Percentiles rank a stretch among this genome's conserved stretches.
Evolutionary conservation across 1,140 invertebrate genomes (phyloP).

Genomic region (Planococcus citri): DNA sequence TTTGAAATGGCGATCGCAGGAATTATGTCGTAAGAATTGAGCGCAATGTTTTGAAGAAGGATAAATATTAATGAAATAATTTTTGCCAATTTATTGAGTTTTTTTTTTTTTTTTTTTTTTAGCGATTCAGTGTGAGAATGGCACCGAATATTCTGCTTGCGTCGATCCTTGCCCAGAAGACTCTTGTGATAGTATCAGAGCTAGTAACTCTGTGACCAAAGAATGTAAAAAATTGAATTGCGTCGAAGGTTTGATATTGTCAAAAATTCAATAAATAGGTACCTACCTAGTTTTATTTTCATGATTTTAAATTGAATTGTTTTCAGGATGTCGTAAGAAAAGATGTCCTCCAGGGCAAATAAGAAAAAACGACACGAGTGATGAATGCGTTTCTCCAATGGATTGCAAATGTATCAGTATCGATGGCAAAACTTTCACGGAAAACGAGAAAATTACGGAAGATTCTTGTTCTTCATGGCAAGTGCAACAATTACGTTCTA

Average conservation of each 20-base stretch:
- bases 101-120: not conserved
- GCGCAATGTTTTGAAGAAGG: no score
- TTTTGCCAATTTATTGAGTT: not conserved
- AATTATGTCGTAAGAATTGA: slow-evolving; percentile 60
- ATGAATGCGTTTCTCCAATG: slow-evolving; percentile 57
- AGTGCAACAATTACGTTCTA: slow-evolving; percentile 25
- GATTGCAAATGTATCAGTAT: slow-evolving; percentile 46
- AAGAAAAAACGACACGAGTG: slow-evolving; percentile 51
- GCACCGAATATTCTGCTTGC: slow-evolving; percentile 20
- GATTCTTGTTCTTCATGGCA: slow-evolving; percentile 64
- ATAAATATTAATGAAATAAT: no score
- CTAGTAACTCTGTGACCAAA: not conserved
- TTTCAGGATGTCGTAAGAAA: slow-evolving; percentile 50
- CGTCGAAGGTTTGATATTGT: slow-evolving; percentile 22
- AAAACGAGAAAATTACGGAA: slow-evolving; percentile 60
- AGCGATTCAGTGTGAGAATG: slow-evolving; percentile 23
- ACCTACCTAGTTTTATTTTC: no score
- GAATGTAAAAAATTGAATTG: slow-evolving; percentile 19
- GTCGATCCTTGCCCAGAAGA: slow-evolving; percentile 16
- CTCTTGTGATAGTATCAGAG: slow-evolving; percentile 13
- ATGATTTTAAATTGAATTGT: no score
- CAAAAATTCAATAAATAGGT: not conserved
- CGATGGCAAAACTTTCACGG: slow-evolving; percentile 49
- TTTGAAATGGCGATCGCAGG: slow-evolving; percentile 65
- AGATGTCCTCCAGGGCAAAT: slow-evolving; percentile 55